Evolutionary conservation across 1,140 invertebrate species (phyloP).

Genomic region (Bombus superbus): DNA sequence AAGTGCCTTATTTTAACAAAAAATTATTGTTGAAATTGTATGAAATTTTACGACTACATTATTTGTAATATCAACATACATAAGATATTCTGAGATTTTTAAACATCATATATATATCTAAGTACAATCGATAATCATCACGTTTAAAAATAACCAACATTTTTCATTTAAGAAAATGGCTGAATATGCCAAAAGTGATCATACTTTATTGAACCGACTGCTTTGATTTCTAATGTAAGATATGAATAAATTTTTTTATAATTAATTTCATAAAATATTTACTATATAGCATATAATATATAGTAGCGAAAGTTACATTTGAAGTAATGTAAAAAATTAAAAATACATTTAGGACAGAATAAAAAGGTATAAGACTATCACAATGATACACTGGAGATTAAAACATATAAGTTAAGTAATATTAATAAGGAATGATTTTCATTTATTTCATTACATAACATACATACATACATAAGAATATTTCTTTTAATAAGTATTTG

Average conservation of each 20-base stretch:
- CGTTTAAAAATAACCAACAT: background rate
- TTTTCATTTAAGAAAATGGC: background rate
- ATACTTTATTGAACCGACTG: background rate
- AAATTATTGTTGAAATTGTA: slow-evolving; percentile 13
- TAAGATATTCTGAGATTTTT: background rate
- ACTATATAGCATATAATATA: background rate
- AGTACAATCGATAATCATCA: background rate
- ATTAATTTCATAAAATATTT: slow-evolving; percentile 16
- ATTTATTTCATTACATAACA: slow-evolving; percentile 20
- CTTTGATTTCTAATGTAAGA: background rate
- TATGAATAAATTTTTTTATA: slow-evolving; percentile 19
- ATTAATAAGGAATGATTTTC: background rate
- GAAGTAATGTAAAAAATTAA: background rate
- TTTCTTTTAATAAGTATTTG: background rate
- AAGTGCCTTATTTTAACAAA: slow-evolving; percentile 57
- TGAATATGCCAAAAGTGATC: background rate
- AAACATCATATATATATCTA: background rate
- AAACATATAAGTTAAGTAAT: background rate
- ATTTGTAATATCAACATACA: background rate
- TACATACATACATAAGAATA: background rate
- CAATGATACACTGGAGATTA: background rate
- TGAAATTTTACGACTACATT: background rate
- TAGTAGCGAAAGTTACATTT: background rate
- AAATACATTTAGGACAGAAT: background rate
- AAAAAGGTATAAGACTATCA: background rate